Evolutionary conservation across 2,113 vertebrate genomes (phyloP).

Genomic region (Cricetomys ansorgei): DNA sequence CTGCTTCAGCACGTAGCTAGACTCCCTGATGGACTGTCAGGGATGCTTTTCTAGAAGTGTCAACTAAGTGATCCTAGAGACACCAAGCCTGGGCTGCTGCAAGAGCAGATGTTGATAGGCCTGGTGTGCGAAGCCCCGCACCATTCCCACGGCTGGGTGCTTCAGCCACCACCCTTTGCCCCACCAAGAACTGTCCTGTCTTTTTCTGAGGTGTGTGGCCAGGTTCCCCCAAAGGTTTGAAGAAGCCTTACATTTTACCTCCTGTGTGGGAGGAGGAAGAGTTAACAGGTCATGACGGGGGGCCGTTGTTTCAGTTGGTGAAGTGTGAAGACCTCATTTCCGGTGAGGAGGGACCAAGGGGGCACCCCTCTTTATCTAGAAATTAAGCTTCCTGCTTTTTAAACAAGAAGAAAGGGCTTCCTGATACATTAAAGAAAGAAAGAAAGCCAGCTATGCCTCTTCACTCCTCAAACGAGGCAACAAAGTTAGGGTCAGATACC

Average conservation of each 20-base stretch:
- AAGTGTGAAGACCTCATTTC: not conserved
- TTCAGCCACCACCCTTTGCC: fast-evolving
- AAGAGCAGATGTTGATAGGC: fast-evolving
- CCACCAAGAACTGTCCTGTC: fast-evolving
- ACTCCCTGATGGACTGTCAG: too few relatives aligned
- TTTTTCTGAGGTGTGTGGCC: not conserved
- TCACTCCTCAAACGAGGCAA: not conserved
- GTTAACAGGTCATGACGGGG: not conserved
- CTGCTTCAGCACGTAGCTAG: not conserved
- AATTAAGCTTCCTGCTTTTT: not conserved
- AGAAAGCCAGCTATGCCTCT: not conserved
- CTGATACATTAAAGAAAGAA: not conserved
- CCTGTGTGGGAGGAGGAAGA: not conserved
- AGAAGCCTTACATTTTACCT: not conserved
- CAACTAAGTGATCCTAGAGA: fast-evolving
- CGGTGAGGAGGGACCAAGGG: fast-evolving
- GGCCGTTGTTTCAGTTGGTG: not conserved
- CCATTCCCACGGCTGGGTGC: fast-evolving
- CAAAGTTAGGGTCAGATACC: too few relatives aligned
- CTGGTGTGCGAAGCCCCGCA: not conserved
- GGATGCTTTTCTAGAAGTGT: too few relatives aligned
- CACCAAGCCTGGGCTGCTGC: fast-evolving
- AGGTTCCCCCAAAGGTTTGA: too few relatives aligned
- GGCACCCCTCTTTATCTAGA: not conserved
- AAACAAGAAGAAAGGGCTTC: not conserved